phyloP scores from a whole-genome alignment of 2,797 vertebrate species.

The Distichodus sexfasciatus region DNA sequence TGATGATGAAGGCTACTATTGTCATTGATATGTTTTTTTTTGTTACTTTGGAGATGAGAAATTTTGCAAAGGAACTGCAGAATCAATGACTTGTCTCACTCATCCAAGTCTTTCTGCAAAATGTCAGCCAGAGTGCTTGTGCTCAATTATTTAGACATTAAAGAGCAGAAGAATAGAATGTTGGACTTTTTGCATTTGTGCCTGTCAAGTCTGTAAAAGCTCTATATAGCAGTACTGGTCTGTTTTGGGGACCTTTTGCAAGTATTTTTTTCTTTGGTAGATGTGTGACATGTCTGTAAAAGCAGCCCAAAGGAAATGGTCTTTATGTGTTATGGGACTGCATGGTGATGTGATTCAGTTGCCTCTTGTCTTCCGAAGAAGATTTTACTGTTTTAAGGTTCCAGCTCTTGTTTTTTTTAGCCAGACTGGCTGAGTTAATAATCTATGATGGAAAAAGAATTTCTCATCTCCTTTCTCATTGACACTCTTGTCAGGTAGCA shows the following conservation, averaged over 20 bases:
- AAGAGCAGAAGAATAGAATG: background rate
- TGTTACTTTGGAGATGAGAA: background rate
- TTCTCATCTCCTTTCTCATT: conserved; percentile 1
- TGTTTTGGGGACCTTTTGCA: background rate
- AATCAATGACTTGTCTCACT: background rate
- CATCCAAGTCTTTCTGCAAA: background rate
- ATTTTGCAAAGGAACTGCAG: background rate
- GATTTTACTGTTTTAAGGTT: background rate
- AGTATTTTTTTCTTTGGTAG: background rate
- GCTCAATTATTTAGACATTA: background rate
- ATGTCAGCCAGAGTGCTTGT: background rate
- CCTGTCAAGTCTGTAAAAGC: background rate
- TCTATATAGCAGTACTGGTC: background rate
- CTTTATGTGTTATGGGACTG: background rate
- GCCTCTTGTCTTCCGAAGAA: background rate
- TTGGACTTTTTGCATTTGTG: background rate
- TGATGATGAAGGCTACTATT: background rate
- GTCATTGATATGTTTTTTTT: background rate
- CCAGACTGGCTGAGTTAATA: background rate
- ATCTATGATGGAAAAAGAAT: conserved; percentile 24
- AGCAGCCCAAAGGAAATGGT: background rate
- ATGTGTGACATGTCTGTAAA: background rate
- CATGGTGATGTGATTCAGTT: background rate
- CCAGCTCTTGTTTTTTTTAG: background rate
- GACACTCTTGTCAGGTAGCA: background rate